A percentile compares a stretch with the other conserved stretches of the same genome.
Evolutionary conservation across 2,113 vertebrate species (phyloP).

Genomic region (Heteronetta atricapilla): DNA sequence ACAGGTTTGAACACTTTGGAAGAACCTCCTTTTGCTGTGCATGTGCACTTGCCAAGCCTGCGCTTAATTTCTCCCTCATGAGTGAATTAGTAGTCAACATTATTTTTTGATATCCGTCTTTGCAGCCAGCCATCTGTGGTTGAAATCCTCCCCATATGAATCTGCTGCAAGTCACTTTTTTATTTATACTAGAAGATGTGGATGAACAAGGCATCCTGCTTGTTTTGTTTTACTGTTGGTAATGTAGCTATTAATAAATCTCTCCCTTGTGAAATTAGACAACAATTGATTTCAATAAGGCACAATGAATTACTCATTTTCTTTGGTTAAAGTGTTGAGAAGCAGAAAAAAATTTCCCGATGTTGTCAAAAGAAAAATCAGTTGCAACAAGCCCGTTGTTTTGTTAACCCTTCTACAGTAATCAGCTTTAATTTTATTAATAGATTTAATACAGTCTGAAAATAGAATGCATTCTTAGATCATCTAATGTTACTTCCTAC

Average conservation of each 20-base stretch:
- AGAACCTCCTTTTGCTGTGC: background rate
- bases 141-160: background rate
- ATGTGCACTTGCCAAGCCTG: background rate
- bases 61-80: background rate
- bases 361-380: background rate
- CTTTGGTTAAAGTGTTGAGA: background rate
- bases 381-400: background rate
- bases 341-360: background rate
- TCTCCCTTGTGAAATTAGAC: background rate
- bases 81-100: background rate
- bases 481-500: background rate
- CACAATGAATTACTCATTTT: background rate
- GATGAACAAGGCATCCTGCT: background rate
- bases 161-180: background rate
- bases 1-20: background rate
- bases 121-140: background rate
- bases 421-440: background rate
- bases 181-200: background rate
- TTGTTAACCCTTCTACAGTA: background rate
- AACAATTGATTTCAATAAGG: background rate
- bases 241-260: background rate
- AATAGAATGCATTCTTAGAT: background rate
- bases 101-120: background rate
- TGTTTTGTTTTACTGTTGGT: background rate
- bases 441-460: background rate